A percentile compares a stretch with the other conserved stretches of the same genome.
These are phyloP conservation scores for Elysia chlorotica DNA, from an alignment of 1,140 invertebrate species.

Conservation along the genomic window DNA sequence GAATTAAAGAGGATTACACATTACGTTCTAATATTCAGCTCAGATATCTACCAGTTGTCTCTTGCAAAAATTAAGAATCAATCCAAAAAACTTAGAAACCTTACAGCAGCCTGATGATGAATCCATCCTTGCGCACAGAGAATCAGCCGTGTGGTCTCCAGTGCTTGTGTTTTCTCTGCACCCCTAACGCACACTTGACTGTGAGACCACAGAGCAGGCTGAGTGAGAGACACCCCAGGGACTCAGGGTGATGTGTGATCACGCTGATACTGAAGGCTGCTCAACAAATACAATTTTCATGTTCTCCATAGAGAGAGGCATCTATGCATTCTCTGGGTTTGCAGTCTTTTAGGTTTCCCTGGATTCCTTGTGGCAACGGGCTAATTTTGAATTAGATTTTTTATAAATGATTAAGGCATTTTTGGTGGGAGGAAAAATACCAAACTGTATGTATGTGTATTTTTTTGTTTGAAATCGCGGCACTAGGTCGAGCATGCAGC, in stretches of 20 bases:
- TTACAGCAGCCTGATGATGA: constrained; percentile 15
- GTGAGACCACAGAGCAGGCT: not conserved
- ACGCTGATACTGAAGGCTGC: constrained; percentile 6
- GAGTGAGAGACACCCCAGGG: not conserved
- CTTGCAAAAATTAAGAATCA: not conserved
- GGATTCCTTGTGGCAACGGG: too few species aligned
- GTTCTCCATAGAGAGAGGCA: too few species aligned
- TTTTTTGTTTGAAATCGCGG: not conserved
- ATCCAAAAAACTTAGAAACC: not conserved
- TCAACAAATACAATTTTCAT: too few species aligned
- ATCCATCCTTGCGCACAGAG: constrained; percentile 26
- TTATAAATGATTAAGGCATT: not conserved
- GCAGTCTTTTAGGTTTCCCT: too few species aligned
- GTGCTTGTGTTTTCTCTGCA: not conserved
- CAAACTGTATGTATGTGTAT: not conserved
- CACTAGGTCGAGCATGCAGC: constrained; percentile 20
- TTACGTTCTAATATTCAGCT: too few species aligned
- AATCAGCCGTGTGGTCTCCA: not conserved
- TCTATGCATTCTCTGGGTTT: too few species aligned
- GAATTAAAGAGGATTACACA: too few species aligned
- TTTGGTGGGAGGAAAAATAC: not conserved
- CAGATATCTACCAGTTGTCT: not conserved
- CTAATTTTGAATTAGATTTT: not conserved
- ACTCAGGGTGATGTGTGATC: constrained; percentile 2
- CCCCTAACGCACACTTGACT: too few species aligned